A percentile compares a stretch with the other conserved stretches of the same genome.
Conservation (phyloP, 53 echinoderm and acorn worm genomes). For the Zoroaster sp. region DNA sequence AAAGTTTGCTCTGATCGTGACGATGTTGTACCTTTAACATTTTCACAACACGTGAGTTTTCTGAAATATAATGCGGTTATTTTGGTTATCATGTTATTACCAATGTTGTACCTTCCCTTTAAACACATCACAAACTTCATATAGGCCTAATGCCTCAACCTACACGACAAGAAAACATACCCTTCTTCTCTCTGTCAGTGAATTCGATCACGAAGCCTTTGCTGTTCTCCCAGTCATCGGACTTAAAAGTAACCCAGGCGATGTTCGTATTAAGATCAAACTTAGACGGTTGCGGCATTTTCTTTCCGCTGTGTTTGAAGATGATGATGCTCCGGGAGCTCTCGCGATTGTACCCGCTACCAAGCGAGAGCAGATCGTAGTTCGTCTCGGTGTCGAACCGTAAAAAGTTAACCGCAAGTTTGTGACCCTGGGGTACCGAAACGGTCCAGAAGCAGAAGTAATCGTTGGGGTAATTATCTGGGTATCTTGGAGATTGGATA, state of each 20-base stretch:
- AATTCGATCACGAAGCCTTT: slow-evolving; percentile 81
- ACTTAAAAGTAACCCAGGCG: slow-evolving; percentile 71
- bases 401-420: slow-evolving; percentile 61
- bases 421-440: slow-evolving; percentile 57
- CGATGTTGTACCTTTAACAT: no score
- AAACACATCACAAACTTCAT: no score
- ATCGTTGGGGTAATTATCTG: slow-evolving; percentile 67
- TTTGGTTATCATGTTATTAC: no score
- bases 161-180: no score
- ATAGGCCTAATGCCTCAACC: no score
- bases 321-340: slow-evolving; percentile 41
- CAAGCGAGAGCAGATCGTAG: slow-evolving; percentile 84
- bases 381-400: slow-evolving; percentile 85
- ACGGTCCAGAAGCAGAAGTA: slow-evolving; percentile 95
- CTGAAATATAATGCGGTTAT: no score
- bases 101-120: no score
- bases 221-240: slow-evolving; percentile 88
- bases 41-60: no score
- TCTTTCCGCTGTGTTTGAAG: slow-evolving; percentile 85
- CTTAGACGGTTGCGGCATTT: slow-evolving; percentile 51
- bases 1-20: no score
- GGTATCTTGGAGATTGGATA: slow-evolving; percentile 69
- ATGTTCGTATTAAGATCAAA: slow-evolving; percentile 59
- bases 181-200: slow-evolving; percentile 64
- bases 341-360: slow-evolving; percentile 69